Evolutionary conservation across 2,888 invertebrate genomes (phyloP).

Genomic region (Dilophus febrilis): DNA sequence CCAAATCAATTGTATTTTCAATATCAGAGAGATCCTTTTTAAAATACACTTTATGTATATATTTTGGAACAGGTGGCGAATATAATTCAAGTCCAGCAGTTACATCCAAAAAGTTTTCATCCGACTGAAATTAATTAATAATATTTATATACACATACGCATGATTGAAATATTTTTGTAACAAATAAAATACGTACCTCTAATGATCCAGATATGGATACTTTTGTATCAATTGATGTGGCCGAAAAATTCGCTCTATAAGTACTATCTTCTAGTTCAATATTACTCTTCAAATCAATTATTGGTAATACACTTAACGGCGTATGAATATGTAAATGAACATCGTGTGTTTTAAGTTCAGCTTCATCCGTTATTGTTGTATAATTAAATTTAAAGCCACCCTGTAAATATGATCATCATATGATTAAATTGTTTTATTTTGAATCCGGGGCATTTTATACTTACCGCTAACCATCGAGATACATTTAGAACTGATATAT

Average conservation of each 20-base stretch:
- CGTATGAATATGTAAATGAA: constrained; percentile 34
- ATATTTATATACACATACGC: neutral
- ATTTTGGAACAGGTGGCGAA: constrained; percentile 44
- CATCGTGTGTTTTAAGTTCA: constrained; percentile 29
- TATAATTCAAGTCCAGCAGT: constrained; percentile 42
- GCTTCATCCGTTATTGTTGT: constrained; percentile 23
- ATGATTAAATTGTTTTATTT: constrained; percentile 35
- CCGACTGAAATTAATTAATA: constrained; percentile 29
- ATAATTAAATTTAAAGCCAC: constrained; percentile 30
- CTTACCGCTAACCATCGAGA: constrained; percentile 25
- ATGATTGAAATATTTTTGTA: neutral
- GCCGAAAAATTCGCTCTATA: constrained; percentile 35
- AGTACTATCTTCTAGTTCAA: constrained; percentile 34
- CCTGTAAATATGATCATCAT: too few relatives aligned
- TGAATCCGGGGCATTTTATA: too few relatives aligned
- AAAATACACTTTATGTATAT: constrained; percentile 43
- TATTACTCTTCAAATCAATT: constrained; percentile 29
- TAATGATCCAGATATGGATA: constrained; percentile 35
- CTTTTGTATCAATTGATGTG: constrained; percentile 31
- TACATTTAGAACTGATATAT: constrained; percentile 31
- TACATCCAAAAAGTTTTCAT: constrained; percentile 46
- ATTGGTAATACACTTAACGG: constrained; percentile 34
- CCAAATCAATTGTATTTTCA: constrained; percentile 45
- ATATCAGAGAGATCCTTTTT: constrained; percentile 50
- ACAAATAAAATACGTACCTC: constrained; percentile 33